These are phyloP conservation scores for Pectinophora gossypiella DNA, from an alignment of 1,140 invertebrate species.

Conservation along the genomic window DNA sequence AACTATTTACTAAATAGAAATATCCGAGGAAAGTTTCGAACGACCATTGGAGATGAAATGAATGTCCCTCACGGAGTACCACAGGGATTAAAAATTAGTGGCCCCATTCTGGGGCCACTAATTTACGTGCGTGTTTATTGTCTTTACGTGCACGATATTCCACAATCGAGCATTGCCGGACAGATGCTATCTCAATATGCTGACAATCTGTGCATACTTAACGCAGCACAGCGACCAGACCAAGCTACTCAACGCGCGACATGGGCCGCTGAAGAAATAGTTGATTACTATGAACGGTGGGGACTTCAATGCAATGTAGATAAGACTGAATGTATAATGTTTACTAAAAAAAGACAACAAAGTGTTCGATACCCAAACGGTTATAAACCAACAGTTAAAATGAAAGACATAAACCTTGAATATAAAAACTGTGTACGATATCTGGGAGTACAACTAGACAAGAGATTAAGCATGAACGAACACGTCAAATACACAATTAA, in stretches of 20 bases:
- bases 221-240: neutral
- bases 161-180: neutral
- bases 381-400: conserved; percentile 5
- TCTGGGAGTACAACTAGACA: conserved; percentile 8
- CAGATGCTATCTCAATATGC: conserved; percentile 10
- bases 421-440: conserved; percentile 10
- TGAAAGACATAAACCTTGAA: conserved; percentile 2
- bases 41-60: neutral
- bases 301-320: conserved; percentile 11
- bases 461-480: conserved; percentile 3
- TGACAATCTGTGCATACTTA: conserved; percentile 11
- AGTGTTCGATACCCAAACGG: neutral
- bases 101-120: conserved; percentile 9
- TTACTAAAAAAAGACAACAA: conserved; percentile 4
- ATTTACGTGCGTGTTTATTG: neutral
- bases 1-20: conserved; percentile 5
- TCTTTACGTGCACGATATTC: conserved; percentile 6
- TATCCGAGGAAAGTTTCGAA: neutral
- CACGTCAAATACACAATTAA: neutral
- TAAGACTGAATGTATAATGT: conserved; percentile 11
- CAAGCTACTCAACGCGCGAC: neutral
- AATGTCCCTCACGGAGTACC: conserved; percentile 10
- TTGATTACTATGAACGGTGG: conserved; percentile 9
- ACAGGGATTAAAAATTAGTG: too few relatives aligned
- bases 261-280: conserved; percentile 6